Conservation (phyloP, 92 coral and sea anemone species). For the Pocillopora meandrina region DNA sequence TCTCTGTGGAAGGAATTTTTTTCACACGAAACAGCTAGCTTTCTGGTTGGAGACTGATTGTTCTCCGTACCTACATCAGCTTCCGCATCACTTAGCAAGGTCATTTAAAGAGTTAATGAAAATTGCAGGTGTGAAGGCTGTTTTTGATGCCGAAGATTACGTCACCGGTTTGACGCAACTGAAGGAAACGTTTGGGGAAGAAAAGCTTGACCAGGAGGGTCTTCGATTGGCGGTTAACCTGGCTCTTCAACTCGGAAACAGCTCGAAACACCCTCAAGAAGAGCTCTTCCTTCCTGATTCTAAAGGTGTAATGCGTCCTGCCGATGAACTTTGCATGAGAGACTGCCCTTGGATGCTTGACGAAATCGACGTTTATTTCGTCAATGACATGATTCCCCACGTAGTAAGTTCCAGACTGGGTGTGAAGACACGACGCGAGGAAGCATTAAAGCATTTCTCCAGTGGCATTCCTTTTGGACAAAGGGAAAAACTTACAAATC, state of each 20-base stretch:
- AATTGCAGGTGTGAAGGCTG: slow-evolving; percentile 42
- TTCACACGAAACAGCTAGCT: slow-evolving; percentile 49
- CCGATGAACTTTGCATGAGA: slow-evolving; percentile 60
- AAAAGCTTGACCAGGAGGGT: background rate
- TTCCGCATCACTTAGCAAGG: slow-evolving; percentile 21
- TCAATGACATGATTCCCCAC: slow-evolving; percentile 44
- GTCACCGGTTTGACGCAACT: slow-evolving; percentile 32
- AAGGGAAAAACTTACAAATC: slow-evolving; percentile 68
- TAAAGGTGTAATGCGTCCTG: slow-evolving; percentile 39
- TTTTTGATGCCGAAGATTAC: slow-evolving; percentile 49
- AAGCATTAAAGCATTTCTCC: slow-evolving; percentile 41
- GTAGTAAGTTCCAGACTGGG: slow-evolving; percentile 34
- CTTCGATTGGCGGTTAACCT: slow-evolving; percentile 21
- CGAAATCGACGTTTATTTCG: slow-evolving; percentile 57
- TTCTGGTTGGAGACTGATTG: slow-evolving; percentile 28
- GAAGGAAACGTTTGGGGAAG: slow-evolving; percentile 24
- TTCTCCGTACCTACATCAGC: slow-evolving; percentile 60
- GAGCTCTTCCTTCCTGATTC: slow-evolving; percentile 66
- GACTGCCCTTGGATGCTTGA: slow-evolving; percentile 76
- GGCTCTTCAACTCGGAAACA: background rate
- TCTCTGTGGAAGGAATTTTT: slow-evolving; percentile 31
- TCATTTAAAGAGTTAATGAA: slow-evolving; percentile 28
- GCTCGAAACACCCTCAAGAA: background rate
- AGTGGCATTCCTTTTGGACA: slow-evolving; percentile 75
- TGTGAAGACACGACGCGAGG: slow-evolving; percentile 72